Evolutionary conservation across 1,140 invertebrate species (phyloP), one percentile per base, ranked within the genome.

Genomic region (Heliothis subflexa): DNA sequence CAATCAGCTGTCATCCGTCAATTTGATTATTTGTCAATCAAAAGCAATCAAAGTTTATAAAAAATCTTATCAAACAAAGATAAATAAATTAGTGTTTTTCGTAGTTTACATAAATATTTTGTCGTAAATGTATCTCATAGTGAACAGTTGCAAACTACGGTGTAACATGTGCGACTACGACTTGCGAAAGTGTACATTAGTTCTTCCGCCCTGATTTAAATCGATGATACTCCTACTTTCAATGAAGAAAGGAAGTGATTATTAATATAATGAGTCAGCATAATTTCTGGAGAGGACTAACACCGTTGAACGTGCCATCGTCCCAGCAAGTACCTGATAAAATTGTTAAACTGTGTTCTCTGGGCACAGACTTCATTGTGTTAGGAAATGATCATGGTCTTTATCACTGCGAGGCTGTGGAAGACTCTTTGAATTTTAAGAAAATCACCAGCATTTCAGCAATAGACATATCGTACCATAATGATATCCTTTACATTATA

Each of bases 401-500:
- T 11, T 95, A 95, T 88, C 87, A 89, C 78, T 93, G 93, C 75
- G 86, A 89, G 78, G 85, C 91, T 80, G 84, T 88, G 82, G 88
- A 89, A 25, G 85, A 93, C 78, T 84, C 78, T 52, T 81, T 93
- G 78, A 89, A 88, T 68, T 94, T 94, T 83, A 90, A 86, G 79
- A 94, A 90, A 85, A 81, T 95, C 25, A 83, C 83, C 59, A 91
- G 94, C 74, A 90, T 95, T 45, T 84, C 83, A 81, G 96, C 95
- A 9, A 89, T 96, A 73, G 96, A 97, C 91, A 95, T 97, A 86
- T 95, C 96, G 76, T 95, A 95, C 82, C 95, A 96, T 87, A 95
- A 95, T 82, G 89, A 95, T 79, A 90, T 95, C 82, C 89, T 97
- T 49, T 97, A 96, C 89, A 94, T 96, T 73, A 95, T 97, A 76